A percentile compares a stretch with the other conserved stretches of the same genome.
phyloP scores from a whole-genome alignment of 2,797 vertebrate species.

The Odontamblyopus rebecca region DNA sequence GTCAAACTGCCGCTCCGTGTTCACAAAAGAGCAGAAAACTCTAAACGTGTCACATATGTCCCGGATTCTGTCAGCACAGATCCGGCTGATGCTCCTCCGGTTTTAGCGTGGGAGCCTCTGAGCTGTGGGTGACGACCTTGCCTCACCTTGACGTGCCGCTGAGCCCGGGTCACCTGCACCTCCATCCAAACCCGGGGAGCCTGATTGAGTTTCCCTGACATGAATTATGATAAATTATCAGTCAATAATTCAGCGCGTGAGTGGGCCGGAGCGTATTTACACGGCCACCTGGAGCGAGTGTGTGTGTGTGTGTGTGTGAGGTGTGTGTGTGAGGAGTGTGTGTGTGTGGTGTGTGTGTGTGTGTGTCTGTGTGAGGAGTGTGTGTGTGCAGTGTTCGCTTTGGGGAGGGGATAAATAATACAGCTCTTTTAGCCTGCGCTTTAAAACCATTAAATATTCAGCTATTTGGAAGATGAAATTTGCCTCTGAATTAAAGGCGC shows the following conservation, averaged over 20 bases:
- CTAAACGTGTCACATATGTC: background rate
- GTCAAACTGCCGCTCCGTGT: too few species aligned
- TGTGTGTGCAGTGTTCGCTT: slow-evolving; percentile 83
- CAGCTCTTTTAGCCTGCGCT: slow-evolving; percentile 67
- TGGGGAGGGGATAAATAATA: slow-evolving; percentile 95
- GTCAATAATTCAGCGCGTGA: slow-evolving; percentile 93
- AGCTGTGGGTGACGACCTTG: slow-evolving; percentile 35
- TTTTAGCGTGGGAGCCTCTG: background rate
- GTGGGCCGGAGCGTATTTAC: slow-evolving; percentile 87
- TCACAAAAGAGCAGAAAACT: too few species aligned
- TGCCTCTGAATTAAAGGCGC: slow-evolving; percentile 89
- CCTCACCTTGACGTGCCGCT: slow-evolving; percentile 39
- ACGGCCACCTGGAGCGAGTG: slow-evolving; percentile 83
- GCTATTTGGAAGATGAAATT: slow-evolving; percentile 93
- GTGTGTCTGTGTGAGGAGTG: slow-evolving; percentile 56
- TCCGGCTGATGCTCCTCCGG: background rate
- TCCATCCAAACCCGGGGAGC: slow-evolving; percentile 46
- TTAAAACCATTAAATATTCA: slow-evolving; percentile 99
- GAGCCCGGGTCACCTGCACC: slow-evolving; percentile 36
- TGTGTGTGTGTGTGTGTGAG: too few species aligned
- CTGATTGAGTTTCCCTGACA: slow-evolving; percentile 88
- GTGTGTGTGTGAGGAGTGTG: slow-evolving; percentile 61
- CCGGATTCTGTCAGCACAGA: background rate
- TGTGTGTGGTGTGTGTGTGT: slow-evolving; percentile 74
- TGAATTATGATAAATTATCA: slow-evolving; percentile 96